These are phyloP conservation scores for Galerucella nymphaeae DNA, from an alignment of 2,888 invertebrate species.

Conservation along the genomic window DNA sequence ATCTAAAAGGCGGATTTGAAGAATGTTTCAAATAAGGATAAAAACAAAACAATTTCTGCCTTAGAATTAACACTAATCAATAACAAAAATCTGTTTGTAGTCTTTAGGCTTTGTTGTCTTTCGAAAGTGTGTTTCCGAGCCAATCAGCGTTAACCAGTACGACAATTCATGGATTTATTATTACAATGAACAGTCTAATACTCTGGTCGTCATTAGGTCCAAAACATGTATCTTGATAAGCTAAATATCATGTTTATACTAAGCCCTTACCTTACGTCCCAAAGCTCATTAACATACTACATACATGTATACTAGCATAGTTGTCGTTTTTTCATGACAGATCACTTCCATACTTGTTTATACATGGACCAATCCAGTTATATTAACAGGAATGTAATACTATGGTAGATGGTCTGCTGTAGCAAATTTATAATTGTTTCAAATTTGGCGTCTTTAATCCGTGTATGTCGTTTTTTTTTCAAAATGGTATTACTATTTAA, in stretches of 20 bases:
- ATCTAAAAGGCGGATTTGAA: too few species aligned
- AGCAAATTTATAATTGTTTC: background rate
- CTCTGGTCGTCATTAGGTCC: background rate
- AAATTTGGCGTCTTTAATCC: background rate
- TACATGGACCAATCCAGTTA: background rate
- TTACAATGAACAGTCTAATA: background rate
- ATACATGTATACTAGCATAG: background rate
- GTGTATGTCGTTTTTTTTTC: background rate
- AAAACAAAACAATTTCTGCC: too few species aligned
- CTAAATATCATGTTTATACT: background rate
- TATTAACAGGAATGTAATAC: background rate
- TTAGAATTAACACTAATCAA: too few species aligned
- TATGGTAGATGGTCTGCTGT: background rate
- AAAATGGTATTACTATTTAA: background rate
- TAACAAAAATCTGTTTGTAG: too few species aligned
- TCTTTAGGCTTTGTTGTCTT: too few species aligned
- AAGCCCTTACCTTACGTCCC: background rate
- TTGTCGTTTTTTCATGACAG: background rate
- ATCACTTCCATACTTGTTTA: background rate
- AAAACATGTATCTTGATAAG: background rate
- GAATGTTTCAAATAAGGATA: too few species aligned
- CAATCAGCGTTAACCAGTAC: too few species aligned
- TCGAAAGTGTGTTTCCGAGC: too few species aligned
- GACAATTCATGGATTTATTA: too few species aligned
- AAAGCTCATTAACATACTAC: background rate